A percentile compares a stretch with the other conserved stretches of the same genome.
These are phyloP conservation scores for Nesoenas mayeri DNA, from an alignment of 2,113 vertebrate genomes.

Conservation along the genomic window DNA sequence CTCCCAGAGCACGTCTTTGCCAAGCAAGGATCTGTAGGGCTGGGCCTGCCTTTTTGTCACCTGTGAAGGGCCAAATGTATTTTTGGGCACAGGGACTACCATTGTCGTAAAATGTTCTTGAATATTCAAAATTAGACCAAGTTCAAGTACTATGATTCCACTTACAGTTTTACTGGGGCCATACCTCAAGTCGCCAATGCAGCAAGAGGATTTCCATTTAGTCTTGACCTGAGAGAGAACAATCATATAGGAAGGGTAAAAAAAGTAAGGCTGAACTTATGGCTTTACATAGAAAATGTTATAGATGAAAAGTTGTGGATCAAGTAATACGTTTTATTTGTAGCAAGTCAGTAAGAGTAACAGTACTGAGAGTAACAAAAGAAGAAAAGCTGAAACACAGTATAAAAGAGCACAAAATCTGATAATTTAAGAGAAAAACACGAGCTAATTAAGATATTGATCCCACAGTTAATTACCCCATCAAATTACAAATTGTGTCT, in stretches of 20 bases:
- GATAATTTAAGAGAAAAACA: background rate
- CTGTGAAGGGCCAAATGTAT: background rate
- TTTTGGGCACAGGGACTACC: background rate
- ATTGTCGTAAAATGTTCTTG: background rate
- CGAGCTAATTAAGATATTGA: slow-evolving; percentile 1
- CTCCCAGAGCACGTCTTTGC: background rate
- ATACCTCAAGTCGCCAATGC: background rate
- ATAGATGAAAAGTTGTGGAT: background rate
- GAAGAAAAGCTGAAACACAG: background rate
- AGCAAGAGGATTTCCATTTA: background rate
- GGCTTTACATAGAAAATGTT: background rate
- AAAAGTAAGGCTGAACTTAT: background rate
- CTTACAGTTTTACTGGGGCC: background rate
- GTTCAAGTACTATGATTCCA: background rate
- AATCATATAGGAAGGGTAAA: background rate
- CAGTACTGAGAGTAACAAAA: background rate
- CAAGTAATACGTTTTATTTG: background rate
- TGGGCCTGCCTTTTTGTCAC: background rate
- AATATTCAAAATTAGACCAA: background rate
- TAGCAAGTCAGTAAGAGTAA: background rate
- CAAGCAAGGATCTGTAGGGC: background rate
- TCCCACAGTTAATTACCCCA: background rate
- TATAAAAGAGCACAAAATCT: background rate
- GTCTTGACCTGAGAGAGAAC: background rate
- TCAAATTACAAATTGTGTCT: background rate